Evolutionary conservation across 2,888 invertebrate species (phyloP), one percentile per base, ranked within the genome.

Genomic region (Seladonia tumulorum): DNA sequence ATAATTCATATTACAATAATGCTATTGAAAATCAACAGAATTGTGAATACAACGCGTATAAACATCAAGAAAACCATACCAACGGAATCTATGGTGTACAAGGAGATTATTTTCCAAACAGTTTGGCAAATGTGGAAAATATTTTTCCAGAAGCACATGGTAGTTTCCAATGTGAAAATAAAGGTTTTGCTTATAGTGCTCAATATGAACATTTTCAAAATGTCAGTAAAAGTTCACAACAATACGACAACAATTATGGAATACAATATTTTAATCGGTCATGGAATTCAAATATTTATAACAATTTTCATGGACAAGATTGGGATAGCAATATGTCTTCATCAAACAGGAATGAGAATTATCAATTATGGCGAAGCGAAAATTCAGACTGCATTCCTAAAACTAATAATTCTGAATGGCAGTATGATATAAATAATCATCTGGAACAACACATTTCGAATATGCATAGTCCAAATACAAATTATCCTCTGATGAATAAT

Each of bases 301-400:
- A 14, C 16, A 16, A 81, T 35, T 29, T 18, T 22, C 14, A 75
- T 14, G 18, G 10, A 1, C 42, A 72, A n/a, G 42, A 71, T 7
- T 66, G 75, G 57, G 39, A 72, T 35, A 70, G 5, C 2, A 68
- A 49, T 29, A 53, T 12, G 18, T 8, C 7, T 29, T 12, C 22
- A 29, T 18, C 18, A 12, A 53, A 47, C 22, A n/a, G 39, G 16
- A 72, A 25, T 2, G 78, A 16, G 14, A 72, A 73, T 72, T 29
- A n/a, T 22, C 77, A 81, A 16, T 49, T 73, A 4, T 76, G 60
- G 16, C 49, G 16, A n/a, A 81, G 22, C 14, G n/a, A n/a, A 57
- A 75, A 83, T 5, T 70, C 66, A 22, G 35, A 57, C 39, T 47
- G 3, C 12, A 39, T 35, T 35, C 39, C 83, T 73, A 25, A 35